Conservation (phyloP, 2,113 vertebrate genomes). For the Xenopus laevis region DNA sequence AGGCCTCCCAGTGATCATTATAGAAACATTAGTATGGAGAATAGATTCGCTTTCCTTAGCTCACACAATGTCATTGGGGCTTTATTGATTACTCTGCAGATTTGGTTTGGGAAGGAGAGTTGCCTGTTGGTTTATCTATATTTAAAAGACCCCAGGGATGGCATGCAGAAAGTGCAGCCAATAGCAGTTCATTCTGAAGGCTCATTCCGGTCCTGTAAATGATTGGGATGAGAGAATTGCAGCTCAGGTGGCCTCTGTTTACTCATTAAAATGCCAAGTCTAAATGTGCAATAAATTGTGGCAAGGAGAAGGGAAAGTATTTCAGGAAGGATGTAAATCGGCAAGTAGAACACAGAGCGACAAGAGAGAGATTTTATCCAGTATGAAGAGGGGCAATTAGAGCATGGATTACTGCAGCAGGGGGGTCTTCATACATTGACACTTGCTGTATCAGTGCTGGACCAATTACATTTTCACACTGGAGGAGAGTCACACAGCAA, state of each 20-base stretch:
- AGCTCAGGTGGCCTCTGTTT: neutral
- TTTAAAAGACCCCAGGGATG: conserved; percentile 14
- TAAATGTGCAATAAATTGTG: neutral
- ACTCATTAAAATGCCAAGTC: neutral
- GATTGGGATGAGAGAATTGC: neutral
- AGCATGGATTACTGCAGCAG: no score
- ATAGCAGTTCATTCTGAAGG: neutral
- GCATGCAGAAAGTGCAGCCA: conserved; percentile 5
- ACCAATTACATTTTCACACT: no score
- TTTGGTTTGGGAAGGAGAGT: conserved; percentile 8
- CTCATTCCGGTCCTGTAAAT: neutral
- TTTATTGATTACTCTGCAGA: conserved; percentile 37
- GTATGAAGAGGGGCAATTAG: no score
- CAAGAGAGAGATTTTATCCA: no score
- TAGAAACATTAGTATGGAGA: conserved; percentile 23
- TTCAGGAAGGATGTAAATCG: neutral
- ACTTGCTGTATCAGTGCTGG: no score
- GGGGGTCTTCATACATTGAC: no score
- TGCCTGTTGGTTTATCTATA: conserved; percentile 5
- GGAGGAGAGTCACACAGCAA: no score
- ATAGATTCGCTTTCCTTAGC: conserved; percentile 20
- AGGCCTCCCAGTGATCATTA: conserved; percentile 4
- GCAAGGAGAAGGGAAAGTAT: neutral
- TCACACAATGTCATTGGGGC: conserved; percentile 15
- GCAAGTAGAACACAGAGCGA: no score